phyloP scores from a whole-genome alignment of 2,113 vertebrate species.

The Chlamydotis undulata region DNA sequence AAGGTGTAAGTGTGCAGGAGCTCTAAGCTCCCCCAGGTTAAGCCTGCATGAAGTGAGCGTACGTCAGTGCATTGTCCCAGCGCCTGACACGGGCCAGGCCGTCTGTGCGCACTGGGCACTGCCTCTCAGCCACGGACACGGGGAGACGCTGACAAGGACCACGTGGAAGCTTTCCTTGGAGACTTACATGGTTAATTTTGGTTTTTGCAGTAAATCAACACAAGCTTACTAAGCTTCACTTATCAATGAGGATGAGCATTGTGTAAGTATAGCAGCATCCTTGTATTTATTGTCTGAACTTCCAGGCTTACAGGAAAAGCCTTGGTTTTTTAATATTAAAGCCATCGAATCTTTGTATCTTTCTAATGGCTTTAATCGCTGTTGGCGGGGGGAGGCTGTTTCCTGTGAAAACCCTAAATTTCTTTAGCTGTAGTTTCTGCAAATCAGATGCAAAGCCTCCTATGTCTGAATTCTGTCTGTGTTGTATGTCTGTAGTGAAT shows the following conservation, averaged over 20 bases:
- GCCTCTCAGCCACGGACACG: no score
- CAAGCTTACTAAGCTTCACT: background rate
- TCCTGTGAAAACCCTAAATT: background rate
- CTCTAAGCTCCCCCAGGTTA: background rate
- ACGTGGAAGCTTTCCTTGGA: background rate
- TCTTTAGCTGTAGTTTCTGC: background rate
- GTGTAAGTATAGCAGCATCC: background rate
- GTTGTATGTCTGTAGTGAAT: background rate
- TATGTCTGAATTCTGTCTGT: background rate
- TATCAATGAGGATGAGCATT: background rate
- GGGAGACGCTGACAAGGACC: background rate
- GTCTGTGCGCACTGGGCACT: background rate
- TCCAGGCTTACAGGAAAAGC: background rate
- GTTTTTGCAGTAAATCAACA: background rate
- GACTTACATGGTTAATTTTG: background rate
- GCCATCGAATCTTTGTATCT: background rate
- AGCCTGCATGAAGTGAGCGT: background rate
- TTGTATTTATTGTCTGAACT: background rate
- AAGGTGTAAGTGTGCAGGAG: no score
- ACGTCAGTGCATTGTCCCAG: background rate
- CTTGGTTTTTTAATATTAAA: no score
- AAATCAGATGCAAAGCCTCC: background rate
- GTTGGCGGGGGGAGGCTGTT: no score
- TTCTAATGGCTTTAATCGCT: background rate
- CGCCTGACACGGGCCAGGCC: rapidly evolving